These are phyloP conservation scores for Pterobdella sp. DNA, from an alignment of 2,888 invertebrate species.

Conservation along the genomic window DNA sequence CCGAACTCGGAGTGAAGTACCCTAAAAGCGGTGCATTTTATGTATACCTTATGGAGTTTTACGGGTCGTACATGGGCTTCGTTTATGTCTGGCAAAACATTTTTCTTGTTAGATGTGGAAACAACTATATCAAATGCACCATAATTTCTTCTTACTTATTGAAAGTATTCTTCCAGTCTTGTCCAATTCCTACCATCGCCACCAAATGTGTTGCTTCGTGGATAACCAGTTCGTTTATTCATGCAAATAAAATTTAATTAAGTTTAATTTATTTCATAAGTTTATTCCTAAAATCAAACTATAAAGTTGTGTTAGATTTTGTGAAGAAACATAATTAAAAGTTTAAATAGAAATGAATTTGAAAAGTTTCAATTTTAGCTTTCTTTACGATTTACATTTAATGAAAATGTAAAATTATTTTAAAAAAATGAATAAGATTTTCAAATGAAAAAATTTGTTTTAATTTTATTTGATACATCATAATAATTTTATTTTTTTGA, in stretches of 20 bases:
- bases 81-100: constrained; percentile 48
- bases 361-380: no score
- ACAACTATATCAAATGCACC: constrained; percentile 45
- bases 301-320: no score
- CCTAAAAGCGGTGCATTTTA: constrained; percentile 56
- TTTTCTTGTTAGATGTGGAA: constrained; percentile 45
- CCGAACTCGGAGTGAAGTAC: constrained; percentile 77
- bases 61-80: constrained; percentile 47
- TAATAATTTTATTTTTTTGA: background rate
- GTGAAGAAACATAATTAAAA: no score
- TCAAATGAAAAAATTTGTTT: no score
- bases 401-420: no score
- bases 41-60: constrained; percentile 53
- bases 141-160: constrained; percentile 48
- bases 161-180: constrained; percentile 44
- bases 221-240: constrained; percentile 43
- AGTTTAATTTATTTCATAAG: background rate
- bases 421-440: no score
- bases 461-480: background rate
- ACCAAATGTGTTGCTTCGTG: constrained; percentile 40
- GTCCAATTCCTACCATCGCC: constrained; percentile 41
- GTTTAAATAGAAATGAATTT: no score
- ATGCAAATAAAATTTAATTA: constrained; percentile 42
- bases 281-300: no score
- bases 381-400: no score